These are phyloP conservation scores for Iguana delicatissima DNA, from an alignment of 2,797 vertebrate species.

Conservation along the genomic window DNA sequence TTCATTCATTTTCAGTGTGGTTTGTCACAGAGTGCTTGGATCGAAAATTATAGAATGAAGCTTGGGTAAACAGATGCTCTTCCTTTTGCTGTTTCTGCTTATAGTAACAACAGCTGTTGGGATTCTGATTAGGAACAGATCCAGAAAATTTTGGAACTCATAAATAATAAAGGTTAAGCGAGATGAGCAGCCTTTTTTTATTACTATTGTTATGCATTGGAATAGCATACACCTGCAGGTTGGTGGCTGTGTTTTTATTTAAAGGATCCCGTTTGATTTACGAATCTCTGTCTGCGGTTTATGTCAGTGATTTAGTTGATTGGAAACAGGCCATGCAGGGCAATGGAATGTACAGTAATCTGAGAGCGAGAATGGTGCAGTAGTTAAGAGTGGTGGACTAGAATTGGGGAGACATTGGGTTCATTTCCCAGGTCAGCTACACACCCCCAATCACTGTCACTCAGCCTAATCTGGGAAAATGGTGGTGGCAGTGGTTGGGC, in stretches of 20 bases:
- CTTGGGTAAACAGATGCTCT: neutral
- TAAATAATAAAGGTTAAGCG: neutral
- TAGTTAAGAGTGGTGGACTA: too few species aligned
- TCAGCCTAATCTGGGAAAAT: too few species aligned
- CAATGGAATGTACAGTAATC: neutral
- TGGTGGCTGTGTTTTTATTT: neutral
- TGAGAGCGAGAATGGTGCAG: too few species aligned
- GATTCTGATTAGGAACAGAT: conserved; percentile 8
- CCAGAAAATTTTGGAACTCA: neutral
- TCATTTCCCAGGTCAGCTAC: too few species aligned
- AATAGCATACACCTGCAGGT: neutral
- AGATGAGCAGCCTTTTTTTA: neutral
- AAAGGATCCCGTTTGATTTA: neutral
- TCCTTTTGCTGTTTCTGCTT: conserved; percentile 14
- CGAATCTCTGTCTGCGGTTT: neutral
- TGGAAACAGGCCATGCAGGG: neutral
- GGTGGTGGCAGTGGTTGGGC: too few species aligned
- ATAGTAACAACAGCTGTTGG: neutral
- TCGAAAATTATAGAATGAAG: neutral
- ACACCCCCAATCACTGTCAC: too few species aligned
- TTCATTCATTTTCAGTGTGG: neutral
- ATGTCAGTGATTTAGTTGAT: neutral
- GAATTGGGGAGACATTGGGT: too few species aligned
- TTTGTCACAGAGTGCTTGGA: neutral
- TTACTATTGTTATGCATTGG: neutral